Conservation (phyloP, 1,140 invertebrate species). For the Procambarus virginalis region DNA sequence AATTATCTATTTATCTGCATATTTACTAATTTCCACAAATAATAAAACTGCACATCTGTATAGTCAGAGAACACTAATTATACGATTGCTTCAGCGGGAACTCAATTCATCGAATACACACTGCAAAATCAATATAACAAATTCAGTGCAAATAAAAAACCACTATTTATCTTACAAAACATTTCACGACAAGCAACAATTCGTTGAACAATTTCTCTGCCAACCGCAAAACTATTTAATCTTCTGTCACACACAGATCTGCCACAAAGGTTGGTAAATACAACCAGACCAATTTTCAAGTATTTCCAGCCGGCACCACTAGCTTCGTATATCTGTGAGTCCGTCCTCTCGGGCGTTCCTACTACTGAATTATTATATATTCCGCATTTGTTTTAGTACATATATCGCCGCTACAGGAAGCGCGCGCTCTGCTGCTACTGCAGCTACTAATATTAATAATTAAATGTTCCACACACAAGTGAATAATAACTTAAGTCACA, state of each 20-base stretch:
- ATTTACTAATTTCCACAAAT: not conserved
- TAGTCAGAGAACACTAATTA: not conserved
- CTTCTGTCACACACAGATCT: slow-evolving; percentile 10
- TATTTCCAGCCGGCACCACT: not conserved
- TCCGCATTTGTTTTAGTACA: too few species aligned
- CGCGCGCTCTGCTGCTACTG: too few species aligned
- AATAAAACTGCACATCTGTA: not conserved
- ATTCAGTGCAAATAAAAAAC: not conserved
- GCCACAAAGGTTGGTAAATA: slow-evolving; percentile 15
- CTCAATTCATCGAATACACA: not conserved
- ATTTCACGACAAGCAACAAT: slow-evolving; percentile 9
- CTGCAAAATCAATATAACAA: not conserved
- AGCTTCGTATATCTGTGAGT: not conserved
- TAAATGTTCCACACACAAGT: too few species aligned
- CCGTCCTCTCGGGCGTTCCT: too few species aligned
- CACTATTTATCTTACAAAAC: slow-evolving; percentile 7
- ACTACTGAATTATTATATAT: too few species aligned
- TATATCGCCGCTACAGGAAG: too few species aligned
- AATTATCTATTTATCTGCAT: not conserved
- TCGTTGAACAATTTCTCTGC: slow-evolving; percentile 8
- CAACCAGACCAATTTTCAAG: slow-evolving; percentile 3
- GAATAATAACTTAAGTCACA: too few species aligned
- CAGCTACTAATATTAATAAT: too few species aligned
- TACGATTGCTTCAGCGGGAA: not conserved
- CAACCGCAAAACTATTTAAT: slow-evolving; percentile 11